phyloP scores from a whole-genome alignment of 2,797 vertebrate species.

The Phalanger gymnotis region DNA sequence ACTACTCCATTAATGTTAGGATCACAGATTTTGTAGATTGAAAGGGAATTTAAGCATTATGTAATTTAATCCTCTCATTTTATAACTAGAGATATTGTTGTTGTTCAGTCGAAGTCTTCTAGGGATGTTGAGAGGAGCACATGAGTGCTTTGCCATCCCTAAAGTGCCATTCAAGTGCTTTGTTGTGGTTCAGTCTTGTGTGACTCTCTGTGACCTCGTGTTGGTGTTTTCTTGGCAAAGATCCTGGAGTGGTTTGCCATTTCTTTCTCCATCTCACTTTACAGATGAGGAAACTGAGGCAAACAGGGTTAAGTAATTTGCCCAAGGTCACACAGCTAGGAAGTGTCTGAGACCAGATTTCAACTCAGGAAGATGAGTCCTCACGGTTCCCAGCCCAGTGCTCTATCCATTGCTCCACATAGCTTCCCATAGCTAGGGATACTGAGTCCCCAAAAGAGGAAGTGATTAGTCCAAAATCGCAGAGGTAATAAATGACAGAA shows the following conservation, averaged over 20 bases:
- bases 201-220: neutral
- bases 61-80: neutral
- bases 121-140: neutral
- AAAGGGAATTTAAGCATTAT: neutral
- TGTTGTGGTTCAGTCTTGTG: neutral
- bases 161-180: neutral
- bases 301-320: neutral
- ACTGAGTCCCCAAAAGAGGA: neutral
- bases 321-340: neutral
- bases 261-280: no score
- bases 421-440: neutral
- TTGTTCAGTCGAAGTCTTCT: neutral
- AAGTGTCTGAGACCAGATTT: neutral
- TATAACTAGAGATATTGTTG: neutral
- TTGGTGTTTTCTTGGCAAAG: neutral
- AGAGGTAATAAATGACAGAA: neutral
- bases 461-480: neutral
- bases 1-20: neutral
- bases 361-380: no score
- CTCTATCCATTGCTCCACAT: neutral
- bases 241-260: neutral
- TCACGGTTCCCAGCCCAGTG: neutral
- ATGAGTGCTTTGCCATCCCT: neutral
- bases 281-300: no score
- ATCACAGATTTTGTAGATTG: neutral